Base-by-base conservation (phyloP, 2,888 invertebrate genomes). In the Mongoloraphidia duomilia region DNA sequence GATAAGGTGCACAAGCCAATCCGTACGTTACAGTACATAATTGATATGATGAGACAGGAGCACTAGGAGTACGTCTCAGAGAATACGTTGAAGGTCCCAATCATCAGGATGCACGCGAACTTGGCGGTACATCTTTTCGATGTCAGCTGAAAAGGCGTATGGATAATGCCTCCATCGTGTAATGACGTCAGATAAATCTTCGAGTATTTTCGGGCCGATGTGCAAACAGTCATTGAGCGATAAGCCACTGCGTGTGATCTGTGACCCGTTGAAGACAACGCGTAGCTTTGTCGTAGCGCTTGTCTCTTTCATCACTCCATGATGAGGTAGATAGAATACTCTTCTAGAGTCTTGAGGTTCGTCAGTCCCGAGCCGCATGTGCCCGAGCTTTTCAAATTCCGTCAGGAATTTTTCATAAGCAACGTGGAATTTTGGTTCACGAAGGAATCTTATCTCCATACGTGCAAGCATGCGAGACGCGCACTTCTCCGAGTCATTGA, bases 21-120 rank as follows among this genome's bases (percentile, higher is more conserved):
- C 54, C 54, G 37, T 55, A 51, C 2, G 50, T 51, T 8, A 52
- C 52, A 1, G 52, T 52, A 13, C 34, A 34, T 9, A 51, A 39
- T 34, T 47, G 9, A 11, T 11, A 52, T 17, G 33, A 13, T 26
- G 41, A 38, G 12, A 51, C 14, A 14, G n/a, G 33, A n/a, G 36
- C 34, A 8, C 9, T 10, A 8, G 43, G 26, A 17, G n/a, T 17
- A 11, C 6, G 33, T 13, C n/a, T n/a, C 13, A 17, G 9, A 12
- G 33, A 11, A 41, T 41, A 17, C 49, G 34, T 12, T 39, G 47
- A 9, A 49, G 34, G 10, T 35, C 11, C 12, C 38, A 26, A 14
- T 46, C n/a, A 11, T 49, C 46, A 4, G 46, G 37, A 26, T 49
- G 17, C 12, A 49, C 41, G 3, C 14, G n/a, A 13, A 49, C 33